Evolutionary conservation across 2,797 vertebrate species (phyloP).

Genomic region (Ctenopoma multispine): DNA sequence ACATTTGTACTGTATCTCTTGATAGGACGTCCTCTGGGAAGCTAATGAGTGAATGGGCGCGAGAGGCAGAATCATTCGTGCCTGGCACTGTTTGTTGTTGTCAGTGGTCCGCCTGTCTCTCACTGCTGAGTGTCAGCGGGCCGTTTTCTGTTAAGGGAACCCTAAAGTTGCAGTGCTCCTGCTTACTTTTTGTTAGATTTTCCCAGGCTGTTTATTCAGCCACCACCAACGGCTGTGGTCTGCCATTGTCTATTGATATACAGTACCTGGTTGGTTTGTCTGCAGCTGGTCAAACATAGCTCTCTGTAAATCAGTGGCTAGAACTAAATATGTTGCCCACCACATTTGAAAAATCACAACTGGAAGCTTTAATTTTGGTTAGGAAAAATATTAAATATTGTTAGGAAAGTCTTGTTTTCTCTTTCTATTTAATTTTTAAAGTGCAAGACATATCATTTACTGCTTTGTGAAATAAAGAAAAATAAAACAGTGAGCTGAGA

Average conservation of each 20-base stretch:
- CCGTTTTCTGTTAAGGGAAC: slow-evolving; percentile 39
- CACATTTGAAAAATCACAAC: slow-evolving; percentile 3
- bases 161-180: slow-evolving; percentile 26
- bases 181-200: slow-evolving; percentile 56
- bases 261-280: slow-evolving; percentile 35
- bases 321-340: slow-evolving; percentile 4
- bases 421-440: slow-evolving; percentile 1
- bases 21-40: slow-evolving; percentile 58
- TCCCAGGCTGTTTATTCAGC: slow-evolving; percentile 56
- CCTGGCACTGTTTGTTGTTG: slow-evolving; percentile 64
- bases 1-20: slow-evolving; percentile 43
- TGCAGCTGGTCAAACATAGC: slow-evolving; percentile 40
- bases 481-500: slow-evolving; percentile 17
- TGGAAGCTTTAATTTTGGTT: slow-evolving; percentile 9
- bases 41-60: slow-evolving; percentile 44
- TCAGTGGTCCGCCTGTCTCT: slow-evolving; percentile 47
- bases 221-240: slow-evolving; percentile 59
- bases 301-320: slow-evolving; percentile 32
- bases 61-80: slow-evolving; percentile 48
- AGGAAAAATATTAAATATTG: too few relatives aligned
- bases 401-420: background rate
- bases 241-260: slow-evolving; percentile 59
- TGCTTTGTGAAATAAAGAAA: slow-evolving; percentile 12
- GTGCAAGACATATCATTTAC: background rate
- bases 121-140: slow-evolving; percentile 39